Evolutionary conservation across 2,797 vertebrate genomes (phyloP).

Genomic region (Anguilla pacifica): DNA sequence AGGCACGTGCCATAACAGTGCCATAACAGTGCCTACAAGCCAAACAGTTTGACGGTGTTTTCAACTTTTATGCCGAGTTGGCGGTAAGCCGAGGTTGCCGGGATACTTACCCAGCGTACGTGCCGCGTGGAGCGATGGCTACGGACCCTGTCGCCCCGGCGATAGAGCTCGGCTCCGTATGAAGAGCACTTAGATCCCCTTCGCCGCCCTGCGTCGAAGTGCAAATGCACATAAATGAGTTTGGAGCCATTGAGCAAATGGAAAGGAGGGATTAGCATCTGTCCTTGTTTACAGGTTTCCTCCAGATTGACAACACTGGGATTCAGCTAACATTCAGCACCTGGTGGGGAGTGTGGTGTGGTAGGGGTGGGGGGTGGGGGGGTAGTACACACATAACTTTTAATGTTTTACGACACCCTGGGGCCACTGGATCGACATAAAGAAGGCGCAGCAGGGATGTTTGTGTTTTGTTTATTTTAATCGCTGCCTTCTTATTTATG

Average conservation of each 20-base stretch:
- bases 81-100: background rate
- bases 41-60: background rate
- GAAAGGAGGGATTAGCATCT: slow-evolving; percentile 17
- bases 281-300: slow-evolving; percentile 33
- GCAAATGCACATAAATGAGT: slow-evolving; percentile 1
- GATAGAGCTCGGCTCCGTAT: background rate
- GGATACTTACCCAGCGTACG: background rate
- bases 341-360: background rate
- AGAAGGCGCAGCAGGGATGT: background rate
- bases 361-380: too few species aligned
- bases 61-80: background rate
- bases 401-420: slow-evolving; percentile 19
- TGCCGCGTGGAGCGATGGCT: background rate
- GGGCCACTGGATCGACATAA: background rate
- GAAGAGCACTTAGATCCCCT: background rate
- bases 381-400: background rate
- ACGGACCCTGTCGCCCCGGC: background rate
- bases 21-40: background rate
- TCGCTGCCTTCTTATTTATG: background rate
- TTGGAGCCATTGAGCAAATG: background rate
- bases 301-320: slow-evolving; percentile 27
- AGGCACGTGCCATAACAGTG: background rate
- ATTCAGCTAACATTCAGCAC: slow-evolving; percentile 36
- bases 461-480: slow-evolving; percentile 10
- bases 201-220: background rate